Evolutionary conservation across 2,113 vertebrate species (phyloP).

Genomic region (Spheniscus mendiculus): DNA sequence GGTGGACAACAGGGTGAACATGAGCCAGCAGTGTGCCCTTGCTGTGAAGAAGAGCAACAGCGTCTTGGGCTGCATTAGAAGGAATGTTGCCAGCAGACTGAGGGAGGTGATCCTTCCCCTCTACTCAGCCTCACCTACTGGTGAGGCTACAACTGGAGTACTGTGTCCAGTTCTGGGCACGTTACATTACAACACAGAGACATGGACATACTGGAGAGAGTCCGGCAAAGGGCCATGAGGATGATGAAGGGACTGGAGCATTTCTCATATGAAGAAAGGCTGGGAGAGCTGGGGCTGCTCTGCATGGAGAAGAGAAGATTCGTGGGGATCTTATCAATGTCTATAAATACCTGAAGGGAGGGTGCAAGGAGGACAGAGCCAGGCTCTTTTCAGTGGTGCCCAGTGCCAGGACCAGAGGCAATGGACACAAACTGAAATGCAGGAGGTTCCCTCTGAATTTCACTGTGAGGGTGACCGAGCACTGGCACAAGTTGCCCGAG

Average conservation of each 20-base stretch:
- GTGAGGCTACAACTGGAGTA: not conserved
- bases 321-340: not conserved
- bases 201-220: not conserved
- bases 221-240: not conserved
- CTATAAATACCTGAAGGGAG: not conserved
- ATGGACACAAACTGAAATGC: not conserved
- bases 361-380: not conserved
- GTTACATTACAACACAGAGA: not conserved
- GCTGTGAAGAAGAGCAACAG: not conserved
- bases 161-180: not conserved
- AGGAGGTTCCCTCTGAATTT: not conserved
- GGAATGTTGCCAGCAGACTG: not conserved
- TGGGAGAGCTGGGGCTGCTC: not conserved
- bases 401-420: not conserved
- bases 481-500: not conserved
- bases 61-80: not conserved
- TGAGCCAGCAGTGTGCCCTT: not conserved
- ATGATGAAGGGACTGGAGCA: not conserved
- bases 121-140: not conserved
- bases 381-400: not conserved
- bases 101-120: not conserved
- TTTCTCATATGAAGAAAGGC: not conserved
- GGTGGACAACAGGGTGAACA: not conserved
- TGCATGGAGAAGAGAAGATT: not conserved
- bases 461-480: not conserved